phyloP scores from a whole-genome alignment of 2,797 vertebrate species.

The Sebastes variabilis region DNA sequence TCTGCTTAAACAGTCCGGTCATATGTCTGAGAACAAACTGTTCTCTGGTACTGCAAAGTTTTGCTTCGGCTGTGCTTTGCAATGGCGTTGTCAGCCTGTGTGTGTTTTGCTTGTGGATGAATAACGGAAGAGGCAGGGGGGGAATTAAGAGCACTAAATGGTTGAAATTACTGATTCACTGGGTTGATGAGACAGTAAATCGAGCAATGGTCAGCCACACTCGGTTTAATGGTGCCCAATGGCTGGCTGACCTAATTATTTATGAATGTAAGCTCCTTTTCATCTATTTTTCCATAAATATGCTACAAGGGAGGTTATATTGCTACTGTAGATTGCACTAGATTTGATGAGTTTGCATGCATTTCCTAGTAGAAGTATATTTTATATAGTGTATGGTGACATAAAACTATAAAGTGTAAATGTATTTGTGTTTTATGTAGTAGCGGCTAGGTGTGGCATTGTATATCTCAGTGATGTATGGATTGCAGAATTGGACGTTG shows the following conservation, averaged over 20 bases:
- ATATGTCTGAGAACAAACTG: neutral
- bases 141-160: conserved; percentile 14
- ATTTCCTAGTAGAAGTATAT: neutral
- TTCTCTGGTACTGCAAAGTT: neutral
- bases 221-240: conserved; percentile 1
- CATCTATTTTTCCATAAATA: conserved; percentile 16
- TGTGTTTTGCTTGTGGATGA: conserved; percentile 8
- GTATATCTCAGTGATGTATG: neutral
- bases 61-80: neutral
- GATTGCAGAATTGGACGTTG: neutral
- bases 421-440: conserved; percentile 1
- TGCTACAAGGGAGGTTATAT: neutral
- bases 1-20: conserved; percentile 1
- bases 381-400: neutral
- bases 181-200: conserved; percentile 21
- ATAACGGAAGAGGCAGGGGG: neutral
- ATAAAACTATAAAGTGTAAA: neutral
- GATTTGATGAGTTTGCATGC: conserved; percentile 20
- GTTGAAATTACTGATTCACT: conserved; percentile 16
- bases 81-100: neutral
- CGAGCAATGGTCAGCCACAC: conserved; percentile 13
- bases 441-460: neutral
- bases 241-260: conserved; percentile 9
- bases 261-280: conserved; percentile 15
- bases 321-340: neutral